These are phyloP conservation scores for Tauraco erythrolophus DNA, from an alignment of 2,113 vertebrate genomes.

Conservation along the genomic window DNA sequence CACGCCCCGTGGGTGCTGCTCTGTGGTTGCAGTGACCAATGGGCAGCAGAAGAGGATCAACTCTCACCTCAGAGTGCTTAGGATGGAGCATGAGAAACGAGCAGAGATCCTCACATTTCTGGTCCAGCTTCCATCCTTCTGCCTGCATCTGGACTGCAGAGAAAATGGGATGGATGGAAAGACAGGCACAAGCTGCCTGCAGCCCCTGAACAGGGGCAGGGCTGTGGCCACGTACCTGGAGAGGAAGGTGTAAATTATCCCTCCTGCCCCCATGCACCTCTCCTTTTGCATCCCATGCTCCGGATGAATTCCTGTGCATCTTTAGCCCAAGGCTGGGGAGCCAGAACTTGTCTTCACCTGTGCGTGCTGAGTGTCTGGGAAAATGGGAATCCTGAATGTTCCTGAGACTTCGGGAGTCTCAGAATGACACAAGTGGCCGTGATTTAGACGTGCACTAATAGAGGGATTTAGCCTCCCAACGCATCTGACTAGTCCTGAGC, in stretches of 20 bases:
- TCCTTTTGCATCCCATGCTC: not conserved
- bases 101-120: not conserved
- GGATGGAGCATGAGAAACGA: fast-evolving
- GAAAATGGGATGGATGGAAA: not conserved
- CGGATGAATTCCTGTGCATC: not conserved
- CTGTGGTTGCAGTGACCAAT: fast-evolving
- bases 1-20: fast-evolving
- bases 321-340: not conserved
- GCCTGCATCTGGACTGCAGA: not conserved
- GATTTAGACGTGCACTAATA: not conserved
- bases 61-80: not conserved
- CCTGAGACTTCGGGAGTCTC: not conserved
- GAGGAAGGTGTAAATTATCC: not conserved
- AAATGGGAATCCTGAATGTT: not conserved
- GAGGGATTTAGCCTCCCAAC: not conserved
- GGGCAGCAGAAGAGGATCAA: not conserved
- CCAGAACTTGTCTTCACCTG: not conserved
- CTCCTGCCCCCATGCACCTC: not conserved
- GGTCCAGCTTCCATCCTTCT: not conserved
- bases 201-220: not conserved
- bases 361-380: not conserved
- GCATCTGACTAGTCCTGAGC: not conserved
- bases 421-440: not conserved
- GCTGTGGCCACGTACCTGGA: not conserved
- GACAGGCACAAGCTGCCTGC: not conserved